Conservation (phyloP, 1,140 invertebrate genomes). For the Lepidurus arcticus region DNA sequence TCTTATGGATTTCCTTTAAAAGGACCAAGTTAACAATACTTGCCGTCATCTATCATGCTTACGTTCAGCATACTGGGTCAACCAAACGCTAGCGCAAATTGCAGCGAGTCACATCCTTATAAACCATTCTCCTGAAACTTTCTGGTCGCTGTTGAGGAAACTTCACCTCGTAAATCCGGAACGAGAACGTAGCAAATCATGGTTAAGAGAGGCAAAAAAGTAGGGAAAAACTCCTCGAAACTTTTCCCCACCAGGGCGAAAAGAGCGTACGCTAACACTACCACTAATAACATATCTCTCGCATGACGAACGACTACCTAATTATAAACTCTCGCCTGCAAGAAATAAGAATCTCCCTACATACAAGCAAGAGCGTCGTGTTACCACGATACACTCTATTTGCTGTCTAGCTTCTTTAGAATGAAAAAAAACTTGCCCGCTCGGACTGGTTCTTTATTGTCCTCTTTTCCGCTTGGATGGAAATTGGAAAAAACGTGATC, state of each 20-base stretch:
- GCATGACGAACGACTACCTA: neutral
- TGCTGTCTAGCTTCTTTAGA: neutral
- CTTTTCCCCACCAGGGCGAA: neutral
- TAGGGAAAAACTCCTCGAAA: neutral
- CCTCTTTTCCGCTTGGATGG: neutral
- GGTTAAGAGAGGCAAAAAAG: neutral
- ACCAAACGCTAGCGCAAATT: conserved; percentile 10
- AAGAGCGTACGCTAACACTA: neutral
- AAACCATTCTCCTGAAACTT: neutral
- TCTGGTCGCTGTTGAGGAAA: neutral
- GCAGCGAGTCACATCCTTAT: neutral
- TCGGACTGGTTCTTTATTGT: neutral
- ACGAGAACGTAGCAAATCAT: neutral
- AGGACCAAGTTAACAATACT: conserved; percentile 13
- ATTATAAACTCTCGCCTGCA: conserved; percentile 3
- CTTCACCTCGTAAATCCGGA: neutral
- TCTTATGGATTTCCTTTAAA: conserved; percentile 17
- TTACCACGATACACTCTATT: neutral
- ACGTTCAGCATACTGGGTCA: conserved; percentile 9
- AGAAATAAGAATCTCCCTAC: neutral
- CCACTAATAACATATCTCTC: neutral
- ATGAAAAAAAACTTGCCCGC: neutral
- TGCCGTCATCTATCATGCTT: conserved; percentile 7
- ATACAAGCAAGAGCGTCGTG: neutral
- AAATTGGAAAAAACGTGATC: neutral